Conservation (phyloP, 2,888 invertebrate species). For the Parapristionchus giblindavisi region DNA sequence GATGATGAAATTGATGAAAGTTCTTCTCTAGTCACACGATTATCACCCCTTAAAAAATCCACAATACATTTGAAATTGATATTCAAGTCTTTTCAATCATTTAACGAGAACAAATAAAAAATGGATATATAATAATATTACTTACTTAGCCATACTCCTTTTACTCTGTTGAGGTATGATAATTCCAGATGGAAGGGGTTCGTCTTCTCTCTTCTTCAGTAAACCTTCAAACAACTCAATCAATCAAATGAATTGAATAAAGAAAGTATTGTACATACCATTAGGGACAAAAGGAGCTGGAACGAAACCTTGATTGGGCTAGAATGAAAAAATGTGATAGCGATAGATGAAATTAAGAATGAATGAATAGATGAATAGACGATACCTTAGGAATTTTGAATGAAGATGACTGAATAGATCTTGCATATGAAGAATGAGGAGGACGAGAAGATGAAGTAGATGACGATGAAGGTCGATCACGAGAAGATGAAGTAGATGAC, state of each 20-base stretch:
- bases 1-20: not conserved
- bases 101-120: not conserved
- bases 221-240: not conserved
- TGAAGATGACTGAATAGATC: too few species aligned
- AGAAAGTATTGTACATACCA: not conserved
- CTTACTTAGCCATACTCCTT: not conserved
- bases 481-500: too few species aligned
- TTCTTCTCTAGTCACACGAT: not conserved
- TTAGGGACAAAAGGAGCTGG: conserved; percentile 12
- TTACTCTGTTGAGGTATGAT: conserved; percentile 13
- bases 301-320: not conserved
- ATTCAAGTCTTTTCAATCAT: not conserved
- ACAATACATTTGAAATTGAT: not conserved
- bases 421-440: too few species aligned
- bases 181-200: conserved; percentile 20
- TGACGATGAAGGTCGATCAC: too few species aligned
- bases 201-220: conserved; percentile 26
- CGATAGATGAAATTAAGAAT: not conserved
- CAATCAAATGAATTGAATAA: not conserved
- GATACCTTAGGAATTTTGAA: conserved; percentile 26
- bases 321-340: not conserved
- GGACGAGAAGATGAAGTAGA: conserved; percentile 9
- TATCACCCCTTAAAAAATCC: not conserved
- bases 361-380: not conserved
- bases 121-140: not conserved